These are phyloP conservation scores for Cordylochernes scorpioides DNA, from an alignment of 2,888 invertebrate species.

Conservation along the genomic window DNA sequence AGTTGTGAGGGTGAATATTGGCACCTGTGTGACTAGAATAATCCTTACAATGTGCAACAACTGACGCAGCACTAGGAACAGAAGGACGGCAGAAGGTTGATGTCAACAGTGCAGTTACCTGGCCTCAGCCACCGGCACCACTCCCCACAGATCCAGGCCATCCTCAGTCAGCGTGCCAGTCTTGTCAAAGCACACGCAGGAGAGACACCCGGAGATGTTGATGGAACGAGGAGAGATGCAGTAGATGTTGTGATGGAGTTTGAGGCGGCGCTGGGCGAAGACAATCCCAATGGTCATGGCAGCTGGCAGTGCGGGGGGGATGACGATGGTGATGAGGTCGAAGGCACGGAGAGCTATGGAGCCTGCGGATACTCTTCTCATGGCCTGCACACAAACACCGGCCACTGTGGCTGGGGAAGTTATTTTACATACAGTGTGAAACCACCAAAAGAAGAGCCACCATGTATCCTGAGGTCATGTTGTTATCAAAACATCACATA, in stretches of 20 bases:
- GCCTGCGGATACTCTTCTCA: constrained; percentile 82
- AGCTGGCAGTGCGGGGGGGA: constrained; percentile 69
- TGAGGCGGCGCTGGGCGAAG: constrained; percentile 42
- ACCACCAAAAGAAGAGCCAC: no score
- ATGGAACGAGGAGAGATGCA: constrained; percentile 52
- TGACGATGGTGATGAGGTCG: constrained; percentile 71
- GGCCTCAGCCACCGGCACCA: constrained; percentile 31
- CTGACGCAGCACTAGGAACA: no score
- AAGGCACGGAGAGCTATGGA: constrained; percentile 34
- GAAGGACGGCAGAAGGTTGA: no score
- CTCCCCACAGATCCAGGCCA: constrained; percentile 58
- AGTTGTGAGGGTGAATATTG: no score
- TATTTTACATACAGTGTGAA: no score
- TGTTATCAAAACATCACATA: no score
- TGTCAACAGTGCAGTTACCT: constrained; percentile 1
- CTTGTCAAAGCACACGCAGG: constrained; percentile 70
- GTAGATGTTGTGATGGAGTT: constrained; percentile 37
- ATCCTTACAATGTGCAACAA: no score
- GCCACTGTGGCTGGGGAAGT: no score
- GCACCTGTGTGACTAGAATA: no score
- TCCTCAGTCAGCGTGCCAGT: constrained; percentile 74
- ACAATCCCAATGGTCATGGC: constrained; percentile 57
- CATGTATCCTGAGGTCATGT: no score
- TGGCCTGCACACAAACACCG: no score
- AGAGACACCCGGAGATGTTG: constrained; percentile 47